Base-by-base conservation (phyloP, 2,113 vertebrate species). In the Pachyramphus minor region DNA sequence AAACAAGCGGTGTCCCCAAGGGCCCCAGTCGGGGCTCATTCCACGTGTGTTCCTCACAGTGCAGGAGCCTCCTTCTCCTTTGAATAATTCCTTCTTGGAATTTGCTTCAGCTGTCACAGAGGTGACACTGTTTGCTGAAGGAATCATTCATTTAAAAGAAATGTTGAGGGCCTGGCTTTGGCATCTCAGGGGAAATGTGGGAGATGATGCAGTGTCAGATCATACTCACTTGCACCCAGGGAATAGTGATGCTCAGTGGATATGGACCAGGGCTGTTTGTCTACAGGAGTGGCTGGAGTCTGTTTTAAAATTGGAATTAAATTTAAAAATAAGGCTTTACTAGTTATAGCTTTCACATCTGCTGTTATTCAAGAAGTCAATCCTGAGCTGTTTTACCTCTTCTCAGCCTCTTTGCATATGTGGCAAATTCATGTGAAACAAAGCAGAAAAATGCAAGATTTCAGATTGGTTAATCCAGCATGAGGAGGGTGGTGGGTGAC, bases 341-440 rank as follows among this genome's bases (percentile, higher is more conserved):
- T 37, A 5, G n/a, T 30, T 1, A 1, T 12, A 12, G 23, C 27
- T 39, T 63, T 45, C 39, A 8, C 3, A 0, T 31, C 47, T 56
- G 9, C 41, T 45, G 35, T 33, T 56, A 2, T n/a, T 64, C 0
- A 3, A 56, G n/a, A 3, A 24, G 10, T 55, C 27, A 12, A 27
- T 77, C 35, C 77, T 33, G 20, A 23, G 45, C 55, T 60, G 30
- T 55, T 64, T 18, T 28, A 52, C 64, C 20, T 71, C 44, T 49
- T 62, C 52, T 16, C 60, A 28, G 25, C 11, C 1, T 52, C n/a
- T 37, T 49, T 47, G 23, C 3, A 0, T 0, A 1, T 45, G 20
- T 11, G 35, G 11, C 45, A 9, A 7, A 52, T 45, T 60, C 7
- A 1, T 9, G 31, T 27, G 52, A 33, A 18, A 31, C 18, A 33